Base-by-base conservation (phyloP, 2,888 invertebrate genomes). In the Sarcophaga subvicina region DNA sequence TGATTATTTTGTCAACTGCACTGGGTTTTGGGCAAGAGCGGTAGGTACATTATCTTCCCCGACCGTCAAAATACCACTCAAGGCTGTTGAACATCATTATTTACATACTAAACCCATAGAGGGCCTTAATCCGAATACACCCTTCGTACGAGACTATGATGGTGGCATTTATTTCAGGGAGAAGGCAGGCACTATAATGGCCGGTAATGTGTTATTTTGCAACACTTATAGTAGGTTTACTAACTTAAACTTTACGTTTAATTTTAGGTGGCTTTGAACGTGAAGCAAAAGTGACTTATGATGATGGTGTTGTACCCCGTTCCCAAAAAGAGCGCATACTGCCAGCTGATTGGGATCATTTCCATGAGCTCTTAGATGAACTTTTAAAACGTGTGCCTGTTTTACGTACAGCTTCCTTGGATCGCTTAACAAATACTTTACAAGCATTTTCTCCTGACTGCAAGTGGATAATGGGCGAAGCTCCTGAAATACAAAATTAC, bases 401-500 rank as follows among this genome's bases (percentile, higher is more conserved):
- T 70, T 94, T 99, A 75, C 95, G 95, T 47, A 94, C 95, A 69
- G 97, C 97, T 0, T 94, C 95, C 11, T 94, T 98, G 20, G 96
- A 98, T 89, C 96, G 96, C 88, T 94, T 99, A 17, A 96, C 96
- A 90, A 98, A 98, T 91, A 97, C 98, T 0, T 96, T 98, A 0
- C 99, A 99, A 94, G 97, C 98, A 2, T 99, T 99, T 94, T 98
- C 99, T 5, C 99, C 99, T 0, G 99, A 99, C 92, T 98, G 98
- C 93, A 97, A 97, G 91, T 98, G 98, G 97, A 97, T 99, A 78
- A 95, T 99, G 1, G 99, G 99, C 0, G 98, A 98, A 94, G 96
- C 97, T 4, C 97, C 99, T 0, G 99, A 99, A 95, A 96, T 98
- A 90, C 95, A 95, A 89, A 98, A 98, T 91, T 98, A 98, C 92